phyloP scores from a whole-genome alignment of 2,113 vertebrate genomes.

The Prunella fulvescens region DNA sequence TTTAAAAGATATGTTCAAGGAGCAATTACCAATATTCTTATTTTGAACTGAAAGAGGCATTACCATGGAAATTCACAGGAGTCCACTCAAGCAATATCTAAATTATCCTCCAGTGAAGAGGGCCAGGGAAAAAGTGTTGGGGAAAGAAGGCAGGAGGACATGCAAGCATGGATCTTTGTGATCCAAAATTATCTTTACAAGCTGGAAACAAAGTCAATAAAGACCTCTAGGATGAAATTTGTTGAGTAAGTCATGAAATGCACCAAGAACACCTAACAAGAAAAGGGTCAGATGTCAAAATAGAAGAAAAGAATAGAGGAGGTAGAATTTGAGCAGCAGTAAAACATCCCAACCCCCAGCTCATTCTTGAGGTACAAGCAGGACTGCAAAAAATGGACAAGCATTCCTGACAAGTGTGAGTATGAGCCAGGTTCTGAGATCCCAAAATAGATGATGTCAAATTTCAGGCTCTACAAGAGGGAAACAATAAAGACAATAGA shows the following conservation, averaged over 20 bases:
- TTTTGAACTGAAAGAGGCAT: background rate
- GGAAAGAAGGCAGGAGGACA: background rate
- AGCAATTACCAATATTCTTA: background rate
- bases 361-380: background rate
- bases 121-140: background rate
- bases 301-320: background rate
- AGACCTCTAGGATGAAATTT: background rate
- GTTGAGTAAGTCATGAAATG: background rate
- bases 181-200: background rate
- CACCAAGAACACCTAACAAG: background rate
- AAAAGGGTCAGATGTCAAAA: background rate
- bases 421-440: background rate
- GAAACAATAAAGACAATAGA: slow-evolving; percentile 15
- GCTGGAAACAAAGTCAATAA: background rate
- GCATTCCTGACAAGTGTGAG: background rate
- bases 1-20: background rate
- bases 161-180: background rate
- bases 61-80: background rate
- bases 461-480: background rate
- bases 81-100: background rate
- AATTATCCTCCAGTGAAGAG: background rate
- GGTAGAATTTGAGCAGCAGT: background rate
- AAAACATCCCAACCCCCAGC: background rate
- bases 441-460: slow-evolving; percentile 16
- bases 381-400: background rate